Conservation (phyloP, 2,113 vertebrate genomes). For the Maccullochella peelii region DNA sequence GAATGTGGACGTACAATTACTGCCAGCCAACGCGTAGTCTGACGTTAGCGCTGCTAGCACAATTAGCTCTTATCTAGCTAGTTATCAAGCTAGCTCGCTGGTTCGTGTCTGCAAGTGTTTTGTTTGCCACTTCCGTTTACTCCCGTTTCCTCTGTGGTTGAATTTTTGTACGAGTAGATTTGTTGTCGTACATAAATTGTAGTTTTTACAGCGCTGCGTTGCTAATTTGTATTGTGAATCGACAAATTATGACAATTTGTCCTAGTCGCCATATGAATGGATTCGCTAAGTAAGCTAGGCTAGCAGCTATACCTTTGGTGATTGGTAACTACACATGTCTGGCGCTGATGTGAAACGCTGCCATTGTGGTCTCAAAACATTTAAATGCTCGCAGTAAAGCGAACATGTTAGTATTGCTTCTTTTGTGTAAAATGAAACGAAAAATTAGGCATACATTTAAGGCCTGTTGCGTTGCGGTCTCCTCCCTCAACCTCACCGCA, state of each 20-base stretch:
- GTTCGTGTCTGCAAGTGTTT: conserved; percentile 56
- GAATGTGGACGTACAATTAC: background rate
- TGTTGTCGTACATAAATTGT: accelerated
- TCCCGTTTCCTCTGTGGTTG: background rate
- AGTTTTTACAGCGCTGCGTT: accelerated
- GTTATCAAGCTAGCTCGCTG: conserved; percentile 55
- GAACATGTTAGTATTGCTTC: accelerated
- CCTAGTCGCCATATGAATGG: conserved; percentile 68
- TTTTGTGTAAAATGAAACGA: accelerated
- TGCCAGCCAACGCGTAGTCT: conserved; percentile 38
- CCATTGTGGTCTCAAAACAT: background rate
- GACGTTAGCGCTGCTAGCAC: conserved; percentile 64
- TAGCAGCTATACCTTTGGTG: conserved; percentile 50
- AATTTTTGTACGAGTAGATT: background rate
- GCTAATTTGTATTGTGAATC: background rate
- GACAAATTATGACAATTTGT: background rate
- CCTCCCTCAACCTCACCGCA: conserved; percentile 26
- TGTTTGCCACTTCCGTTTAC: conserved; percentile 69
- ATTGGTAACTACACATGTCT: conserved; percentile 47
- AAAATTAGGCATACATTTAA: accelerated
- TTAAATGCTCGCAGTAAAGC: accelerated
- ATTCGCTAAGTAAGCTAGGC: conserved; percentile 54
- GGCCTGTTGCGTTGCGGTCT: conserved; percentile 46
- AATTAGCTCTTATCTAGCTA: conserved; percentile 56
- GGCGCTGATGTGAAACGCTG: conserved; percentile 9